Conservation (phyloP, 1,140 invertebrate species). For the Lepidurus arcticus region DNA sequence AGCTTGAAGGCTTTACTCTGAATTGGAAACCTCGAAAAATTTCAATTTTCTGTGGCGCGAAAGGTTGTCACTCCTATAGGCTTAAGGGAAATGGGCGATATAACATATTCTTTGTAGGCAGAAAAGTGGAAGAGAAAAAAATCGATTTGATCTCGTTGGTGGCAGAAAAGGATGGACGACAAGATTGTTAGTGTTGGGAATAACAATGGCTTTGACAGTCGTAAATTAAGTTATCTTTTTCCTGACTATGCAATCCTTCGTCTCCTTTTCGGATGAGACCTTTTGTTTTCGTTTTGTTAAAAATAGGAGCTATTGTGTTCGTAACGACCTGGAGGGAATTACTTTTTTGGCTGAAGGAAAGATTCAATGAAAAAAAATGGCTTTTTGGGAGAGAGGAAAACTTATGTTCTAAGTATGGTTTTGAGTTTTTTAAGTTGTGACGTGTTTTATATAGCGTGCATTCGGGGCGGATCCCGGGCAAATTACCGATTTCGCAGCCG, state of each 20-base stretch:
- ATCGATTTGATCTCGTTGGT: background rate
- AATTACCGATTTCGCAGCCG: conserved; percentile 21
- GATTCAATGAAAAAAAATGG: background rate
- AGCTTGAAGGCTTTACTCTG: too few relatives aligned
- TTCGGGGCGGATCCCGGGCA: background rate
- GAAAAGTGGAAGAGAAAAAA: background rate
- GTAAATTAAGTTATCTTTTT: conserved; percentile 16
- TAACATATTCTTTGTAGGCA: background rate
- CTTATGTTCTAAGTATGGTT: background rate
- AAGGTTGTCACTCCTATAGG: too few relatives aligned
- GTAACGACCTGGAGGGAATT: background rate
- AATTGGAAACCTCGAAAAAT: too few relatives aligned
- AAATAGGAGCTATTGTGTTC: background rate
- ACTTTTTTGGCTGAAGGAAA: background rate
- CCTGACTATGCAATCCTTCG: conserved; percentile 11
- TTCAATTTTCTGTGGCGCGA: too few relatives aligned
- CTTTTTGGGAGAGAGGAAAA: background rate
- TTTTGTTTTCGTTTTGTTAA: conserved; percentile 8
- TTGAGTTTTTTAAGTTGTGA: background rate
- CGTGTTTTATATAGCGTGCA: conserved; percentile 1
- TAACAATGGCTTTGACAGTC: conserved; percentile 6
- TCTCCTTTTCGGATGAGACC: background rate
- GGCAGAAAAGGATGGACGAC: background rate
- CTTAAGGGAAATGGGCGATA: background rate
- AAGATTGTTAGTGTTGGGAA: background rate